phyloP scores from a whole-genome alignment of 1,140 invertebrate genomes.

The Brachionus manjavacas region DNA sequence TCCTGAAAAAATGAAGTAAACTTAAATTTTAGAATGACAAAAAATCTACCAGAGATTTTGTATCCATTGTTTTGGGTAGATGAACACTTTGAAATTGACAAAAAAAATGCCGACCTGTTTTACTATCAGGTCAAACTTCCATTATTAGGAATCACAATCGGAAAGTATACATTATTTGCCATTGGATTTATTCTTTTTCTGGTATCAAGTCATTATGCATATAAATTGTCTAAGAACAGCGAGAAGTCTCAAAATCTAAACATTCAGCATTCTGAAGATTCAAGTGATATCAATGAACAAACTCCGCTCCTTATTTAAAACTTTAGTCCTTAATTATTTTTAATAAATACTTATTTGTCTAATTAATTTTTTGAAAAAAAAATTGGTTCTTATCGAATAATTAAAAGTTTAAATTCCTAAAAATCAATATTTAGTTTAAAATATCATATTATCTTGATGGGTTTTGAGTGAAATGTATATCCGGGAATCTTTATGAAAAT shows the following conservation, averaged over 20 bases:
- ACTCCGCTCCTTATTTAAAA: slow-evolving; percentile 19
- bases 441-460: background rate
- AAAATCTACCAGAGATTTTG: slow-evolving; percentile 35
- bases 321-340: background rate
- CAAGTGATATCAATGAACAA: background rate
- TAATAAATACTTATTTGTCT: background rate
- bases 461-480: background rate
- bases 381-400: background rate
- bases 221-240: background rate
- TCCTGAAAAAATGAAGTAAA: background rate
- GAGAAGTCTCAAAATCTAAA: background rate
- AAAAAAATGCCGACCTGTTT: slow-evolving; percentile 35
- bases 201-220: slow-evolving; percentile 1
- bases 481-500: background rate
- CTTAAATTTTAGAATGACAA: background rate
- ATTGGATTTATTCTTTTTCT: background rate
- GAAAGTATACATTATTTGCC: slow-evolving; percentile 10
- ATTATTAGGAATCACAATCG: background rate
- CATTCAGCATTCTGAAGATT: background rate
- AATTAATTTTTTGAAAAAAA: background rate
- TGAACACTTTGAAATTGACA: slow-evolving; percentile 39
- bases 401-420: background rate
- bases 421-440: background rate
- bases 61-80: slow-evolving; percentile 40
- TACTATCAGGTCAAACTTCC: slow-evolving; percentile 34